These are phyloP conservation scores for Lota lota DNA, from an alignment of 2,113 vertebrate genomes.

Conservation along the genomic window DNA sequence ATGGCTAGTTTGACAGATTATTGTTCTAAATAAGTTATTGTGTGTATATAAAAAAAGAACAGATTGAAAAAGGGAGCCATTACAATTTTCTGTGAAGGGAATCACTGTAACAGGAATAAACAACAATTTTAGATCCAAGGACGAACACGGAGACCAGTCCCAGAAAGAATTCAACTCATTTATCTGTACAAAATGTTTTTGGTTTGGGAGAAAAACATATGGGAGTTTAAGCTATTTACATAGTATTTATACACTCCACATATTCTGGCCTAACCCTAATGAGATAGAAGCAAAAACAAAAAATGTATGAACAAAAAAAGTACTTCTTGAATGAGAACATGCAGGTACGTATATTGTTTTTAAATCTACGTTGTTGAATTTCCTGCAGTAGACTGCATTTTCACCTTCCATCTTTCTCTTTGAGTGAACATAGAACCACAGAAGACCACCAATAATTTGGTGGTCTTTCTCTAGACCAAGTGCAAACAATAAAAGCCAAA, in stretches of 20 bases:
- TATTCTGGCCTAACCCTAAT: neutral
- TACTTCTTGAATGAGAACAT: neutral
- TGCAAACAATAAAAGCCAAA: too few relatives aligned
- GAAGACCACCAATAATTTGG: too few relatives aligned
- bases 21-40: neutral
- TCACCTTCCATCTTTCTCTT: too few relatives aligned
- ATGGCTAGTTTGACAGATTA: conserved; percentile 24
- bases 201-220: neutral
- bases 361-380: too few relatives aligned
- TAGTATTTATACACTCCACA: conserved; percentile 33
- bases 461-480: too few relatives aligned
- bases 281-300: conserved; percentile 28
- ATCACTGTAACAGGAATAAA: conserved; percentile 18
- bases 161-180: conserved; percentile 33
- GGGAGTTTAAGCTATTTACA: conserved; percentile 30
- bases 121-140: conserved; percentile 17
- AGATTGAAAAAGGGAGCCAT: neutral
- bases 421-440: too few relatives aligned
- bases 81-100: neutral
- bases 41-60: neutral
- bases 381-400: too few relatives aligned
- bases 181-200: neutral
- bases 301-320: conserved; percentile 4
- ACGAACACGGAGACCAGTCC: conserved; percentile 57
- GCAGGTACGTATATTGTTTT: too few relatives aligned